phyloP scores from a whole-genome alignment of 2,797 vertebrate genomes.

The Kryptopterus vitreolus region DNA sequence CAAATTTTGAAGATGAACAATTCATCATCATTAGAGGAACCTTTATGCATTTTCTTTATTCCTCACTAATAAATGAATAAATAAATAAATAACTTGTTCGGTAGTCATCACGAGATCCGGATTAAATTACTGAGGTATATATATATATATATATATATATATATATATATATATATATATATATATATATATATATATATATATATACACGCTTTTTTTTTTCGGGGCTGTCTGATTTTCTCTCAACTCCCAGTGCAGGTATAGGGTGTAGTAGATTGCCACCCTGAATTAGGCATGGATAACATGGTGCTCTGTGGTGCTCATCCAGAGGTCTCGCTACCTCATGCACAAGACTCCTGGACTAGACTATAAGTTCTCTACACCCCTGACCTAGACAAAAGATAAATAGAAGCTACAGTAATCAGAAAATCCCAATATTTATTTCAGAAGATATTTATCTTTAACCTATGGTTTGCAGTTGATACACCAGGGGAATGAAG shows the following conservation, averaged over 20 bases:
- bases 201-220: too few relatives aligned
- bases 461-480: neutral
- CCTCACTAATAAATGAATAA: too few relatives aligned
- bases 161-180: too few relatives aligned
- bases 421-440: neutral
- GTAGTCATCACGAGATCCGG: too few relatives aligned
- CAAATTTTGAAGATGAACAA: too few relatives aligned
- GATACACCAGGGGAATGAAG: too few relatives aligned
- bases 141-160: too few relatives aligned
- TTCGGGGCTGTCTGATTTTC: neutral
- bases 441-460: neutral
- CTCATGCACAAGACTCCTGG: neutral
- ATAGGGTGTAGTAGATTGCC: neutral
- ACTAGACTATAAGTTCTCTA: neutral
- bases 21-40: too few relatives aligned
- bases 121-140: too few relatives aligned
- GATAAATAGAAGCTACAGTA: neutral
- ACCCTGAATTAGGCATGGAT: neutral
- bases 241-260: neutral
- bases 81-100: too few relatives aligned
- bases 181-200: too few relatives aligned
- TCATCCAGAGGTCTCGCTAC: neutral
- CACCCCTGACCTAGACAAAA: neutral
- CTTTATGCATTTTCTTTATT: too few relatives aligned
- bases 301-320: neutral